phyloP scores from a whole-genome alignment of 2,888 invertebrate species.

The Homarus gammarus region DNA sequence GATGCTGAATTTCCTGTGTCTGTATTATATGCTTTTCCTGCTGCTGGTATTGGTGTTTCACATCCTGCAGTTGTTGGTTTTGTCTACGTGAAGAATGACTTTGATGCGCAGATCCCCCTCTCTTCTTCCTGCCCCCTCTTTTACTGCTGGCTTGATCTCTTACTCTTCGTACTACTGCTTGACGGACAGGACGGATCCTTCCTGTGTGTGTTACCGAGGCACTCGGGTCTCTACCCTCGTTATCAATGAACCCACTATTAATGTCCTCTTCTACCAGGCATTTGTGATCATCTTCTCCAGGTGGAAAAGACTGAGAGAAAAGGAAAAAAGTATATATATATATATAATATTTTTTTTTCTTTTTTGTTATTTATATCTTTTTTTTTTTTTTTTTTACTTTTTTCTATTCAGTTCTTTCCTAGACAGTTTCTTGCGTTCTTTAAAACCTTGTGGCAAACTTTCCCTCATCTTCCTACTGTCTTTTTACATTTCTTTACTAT shows the following conservation, averaged over 20 bases:
- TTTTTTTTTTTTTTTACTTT: too few species aligned
- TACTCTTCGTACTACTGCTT: constrained; percentile 46
- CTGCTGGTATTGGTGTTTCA: neutral
- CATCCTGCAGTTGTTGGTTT: neutral
- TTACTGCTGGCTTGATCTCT: constrained; percentile 26
- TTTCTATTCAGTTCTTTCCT: too few species aligned
- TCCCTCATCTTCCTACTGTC: too few species aligned
- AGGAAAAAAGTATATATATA: neutral
- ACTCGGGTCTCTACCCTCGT: neutral
- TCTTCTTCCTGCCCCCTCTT: constrained; percentile 17
- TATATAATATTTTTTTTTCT: too few species aligned
- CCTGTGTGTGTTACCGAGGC: neutral
- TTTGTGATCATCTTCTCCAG: constrained; percentile 51
- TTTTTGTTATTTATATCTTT: too few species aligned
- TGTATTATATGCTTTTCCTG: neutral
- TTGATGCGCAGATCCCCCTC: neutral
- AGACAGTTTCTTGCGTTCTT: too few species aligned
- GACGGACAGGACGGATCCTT: constrained; percentile 37
- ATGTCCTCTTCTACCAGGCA: constrained; percentile 30
- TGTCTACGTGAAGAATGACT: neutral
- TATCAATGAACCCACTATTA: neutral
- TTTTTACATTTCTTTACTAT: too few species aligned
- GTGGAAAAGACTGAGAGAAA: constrained; percentile 20
- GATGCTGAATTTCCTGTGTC: neutral
- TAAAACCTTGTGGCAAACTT: too few species aligned